Base-by-base conservation (phyloP, 2,888 invertebrate species). In the Erannis defoliaria region DNA sequence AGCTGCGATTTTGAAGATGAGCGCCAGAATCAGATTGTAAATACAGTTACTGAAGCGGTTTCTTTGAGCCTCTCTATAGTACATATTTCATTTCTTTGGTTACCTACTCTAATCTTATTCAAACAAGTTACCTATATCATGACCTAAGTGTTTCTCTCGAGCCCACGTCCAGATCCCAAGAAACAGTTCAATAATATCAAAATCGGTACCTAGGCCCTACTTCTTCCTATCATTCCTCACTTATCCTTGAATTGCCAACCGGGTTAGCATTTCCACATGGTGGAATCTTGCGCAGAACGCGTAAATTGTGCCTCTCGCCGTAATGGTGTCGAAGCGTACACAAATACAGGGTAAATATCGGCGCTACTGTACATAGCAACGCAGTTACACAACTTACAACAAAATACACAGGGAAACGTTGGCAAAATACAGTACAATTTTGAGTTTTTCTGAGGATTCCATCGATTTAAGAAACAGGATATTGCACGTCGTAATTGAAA, bases 241-340 rank as follows among this genome's bases (percentile, higher is more conserved):
- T 40, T 54, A 46, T 46, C 29, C 55, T 42, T 35, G 49, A 42
- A 10, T 53, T 54, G 40, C 14, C 59, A 31, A 10, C 55, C 61
- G 45, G 55, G 50, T 66, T 64, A 63, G 62, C 61, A 66, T 59
- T 64, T 63, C 62, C 35, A 67, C 55, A 57, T 45, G 46, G 45
- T 16, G 51, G 51, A 55, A 53, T 63, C 50, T 58, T 54, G 67
- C 62, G 71, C 71, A 68, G 68, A 69, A 73, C 72, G 74, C 74
- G 73, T 72, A 72, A 73, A 77, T 77, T 73, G 78, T 67, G 72
- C 42, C 60, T 60, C 67, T 62, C 62, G 62, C 62, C 63, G 59
- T 70, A 72, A 72, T 72, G 68, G 68, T 61, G 48, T 51, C 63
- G 60, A 66, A 68, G 68, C 67, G 65, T 70, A 58, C 55, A 68